Evolutionary conservation across 2,888 invertebrate genomes (phyloP).

Genomic region (Rosalia funebris): DNA sequence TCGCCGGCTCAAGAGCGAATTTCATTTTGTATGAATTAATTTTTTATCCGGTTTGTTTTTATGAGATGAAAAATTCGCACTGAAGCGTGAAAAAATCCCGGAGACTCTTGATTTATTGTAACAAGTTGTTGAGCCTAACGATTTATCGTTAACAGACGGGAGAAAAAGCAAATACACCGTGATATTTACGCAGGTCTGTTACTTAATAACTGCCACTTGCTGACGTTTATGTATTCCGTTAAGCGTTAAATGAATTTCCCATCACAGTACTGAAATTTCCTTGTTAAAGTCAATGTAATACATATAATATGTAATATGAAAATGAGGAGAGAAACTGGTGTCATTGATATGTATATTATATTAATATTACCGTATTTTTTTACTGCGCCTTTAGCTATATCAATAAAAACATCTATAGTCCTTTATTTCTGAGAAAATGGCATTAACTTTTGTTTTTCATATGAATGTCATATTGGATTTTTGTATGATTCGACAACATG

Average conservation of each 20-base stretch:
- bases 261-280: neutral
- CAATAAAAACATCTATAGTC: too few species aligned
- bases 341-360: too few species aligned
- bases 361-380: too few species aligned
- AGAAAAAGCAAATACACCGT: conserved; percentile 9
- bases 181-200: conserved; percentile 6
- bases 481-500: too few species aligned
- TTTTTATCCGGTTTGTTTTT: conserved; percentile 23
- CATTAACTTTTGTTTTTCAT: too few species aligned
- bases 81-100: conserved; percentile 11
- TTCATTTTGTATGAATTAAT: conserved; percentile 29
- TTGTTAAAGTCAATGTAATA: neutral
- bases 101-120: conserved; percentile 8
- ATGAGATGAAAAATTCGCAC: conserved; percentile 10
- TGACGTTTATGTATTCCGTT: conserved; percentile 1
- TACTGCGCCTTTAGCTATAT: too few species aligned
- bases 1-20: conserved; percentile 27
- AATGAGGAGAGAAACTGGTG: neutral
- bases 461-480: too few species aligned
- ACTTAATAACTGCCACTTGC: conserved; percentile 5
- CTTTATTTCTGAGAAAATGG: too few species aligned
- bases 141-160: conserved; percentile 12
- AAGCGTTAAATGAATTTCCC: neutral
- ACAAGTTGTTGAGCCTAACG: conserved; percentile 21
- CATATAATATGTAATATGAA: too few species aligned